Percentiles rank a stretch among this genome's conserved stretches.
Conservation (phyloP, 2,113 vertebrate genomes). For the Ornithorhynchus anatinus region DNA sequence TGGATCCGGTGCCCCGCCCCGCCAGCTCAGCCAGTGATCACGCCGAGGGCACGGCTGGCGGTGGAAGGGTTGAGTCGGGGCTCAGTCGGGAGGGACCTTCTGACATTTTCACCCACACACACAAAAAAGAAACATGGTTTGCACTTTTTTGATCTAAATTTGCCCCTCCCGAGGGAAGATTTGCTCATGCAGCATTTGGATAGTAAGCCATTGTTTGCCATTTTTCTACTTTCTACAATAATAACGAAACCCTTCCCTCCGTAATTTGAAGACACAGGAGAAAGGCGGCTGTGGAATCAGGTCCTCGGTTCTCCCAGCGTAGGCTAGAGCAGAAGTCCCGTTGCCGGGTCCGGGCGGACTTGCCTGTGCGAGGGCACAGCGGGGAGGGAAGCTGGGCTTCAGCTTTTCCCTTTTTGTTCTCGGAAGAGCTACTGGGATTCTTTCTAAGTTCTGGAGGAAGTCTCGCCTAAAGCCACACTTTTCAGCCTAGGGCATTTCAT, state of each 20-base stretch:
- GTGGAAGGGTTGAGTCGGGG: conserved; percentile 71
- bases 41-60: conserved; percentile 67
- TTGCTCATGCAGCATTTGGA: conserved; percentile 73
- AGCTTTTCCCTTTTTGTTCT: conserved; percentile 48
- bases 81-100: conserved; percentile 57
- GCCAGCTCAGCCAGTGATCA: conserved; percentile 60
- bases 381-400: conserved; percentile 19
- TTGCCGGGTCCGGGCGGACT: too few species aligned
- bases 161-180: conserved; percentile 68
- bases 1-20: conserved; percentile 70
- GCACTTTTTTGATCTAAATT: conserved; percentile 68
- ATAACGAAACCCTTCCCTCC: conserved; percentile 64
- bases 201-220: conserved; percentile 78
- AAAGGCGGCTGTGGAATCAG: conserved; percentile 58
- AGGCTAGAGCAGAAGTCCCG: too few species aligned
- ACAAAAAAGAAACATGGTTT: conserved; percentile 67
- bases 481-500: conserved; percentile 78
- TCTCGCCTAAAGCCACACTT: conserved; percentile 71
- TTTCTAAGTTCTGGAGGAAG: conserved; percentile 64
- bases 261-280: conserved; percentile 59
- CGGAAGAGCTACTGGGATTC: conserved; percentile 59
- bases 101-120: conserved; percentile 72
- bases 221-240: conserved; percentile 66
- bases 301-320: conserved; percentile 48
- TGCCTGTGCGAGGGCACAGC: conserved; percentile 46